A percentile compares a stretch with the other conserved stretches of the same genome.
Evolutionary conservation across 2,113 vertebrate species (phyloP).

Genomic region (Percina caprodes): DNA sequence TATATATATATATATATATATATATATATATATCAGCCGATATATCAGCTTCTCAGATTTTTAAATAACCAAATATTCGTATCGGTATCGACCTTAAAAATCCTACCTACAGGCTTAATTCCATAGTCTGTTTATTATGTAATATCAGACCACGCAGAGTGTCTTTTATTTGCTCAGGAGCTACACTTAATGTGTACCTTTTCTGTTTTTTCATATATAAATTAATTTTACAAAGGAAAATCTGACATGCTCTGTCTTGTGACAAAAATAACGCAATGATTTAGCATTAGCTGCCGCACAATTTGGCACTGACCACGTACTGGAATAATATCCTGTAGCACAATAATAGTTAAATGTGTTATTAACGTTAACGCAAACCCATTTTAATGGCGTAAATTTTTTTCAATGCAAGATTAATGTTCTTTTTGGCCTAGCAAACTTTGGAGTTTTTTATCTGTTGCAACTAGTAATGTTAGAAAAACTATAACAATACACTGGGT

Average conservation of each 20-base stretch:
- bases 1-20: no score
- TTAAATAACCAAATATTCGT: no score
- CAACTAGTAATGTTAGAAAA: no score
- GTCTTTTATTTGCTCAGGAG: conserved; percentile 51
- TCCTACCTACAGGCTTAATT: conserved; percentile 9
- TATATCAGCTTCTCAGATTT: no score
- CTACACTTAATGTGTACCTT: conserved; percentile 2
- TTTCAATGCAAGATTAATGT: no score
- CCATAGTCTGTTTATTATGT: conserved; percentile 18
- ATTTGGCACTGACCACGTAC: neutral
- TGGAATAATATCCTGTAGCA: neutral
- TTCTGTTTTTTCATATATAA: neutral
- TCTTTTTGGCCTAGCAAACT: no score
- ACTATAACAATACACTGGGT: no score
- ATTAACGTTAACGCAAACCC: no score
- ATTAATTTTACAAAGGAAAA: neutral
- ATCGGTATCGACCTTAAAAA: no score
- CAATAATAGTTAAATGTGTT: neutral
- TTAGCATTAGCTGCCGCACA: neutral
- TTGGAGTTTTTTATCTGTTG: no score
- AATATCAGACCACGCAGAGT: conserved; percentile 20
- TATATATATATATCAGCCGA: no score
- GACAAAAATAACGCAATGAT: neutral
- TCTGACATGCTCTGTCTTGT: neutral
- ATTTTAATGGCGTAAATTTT: no score